Conservation (phyloP, 2,797 vertebrate species). For the Phoxinus dragarum region DNA sequence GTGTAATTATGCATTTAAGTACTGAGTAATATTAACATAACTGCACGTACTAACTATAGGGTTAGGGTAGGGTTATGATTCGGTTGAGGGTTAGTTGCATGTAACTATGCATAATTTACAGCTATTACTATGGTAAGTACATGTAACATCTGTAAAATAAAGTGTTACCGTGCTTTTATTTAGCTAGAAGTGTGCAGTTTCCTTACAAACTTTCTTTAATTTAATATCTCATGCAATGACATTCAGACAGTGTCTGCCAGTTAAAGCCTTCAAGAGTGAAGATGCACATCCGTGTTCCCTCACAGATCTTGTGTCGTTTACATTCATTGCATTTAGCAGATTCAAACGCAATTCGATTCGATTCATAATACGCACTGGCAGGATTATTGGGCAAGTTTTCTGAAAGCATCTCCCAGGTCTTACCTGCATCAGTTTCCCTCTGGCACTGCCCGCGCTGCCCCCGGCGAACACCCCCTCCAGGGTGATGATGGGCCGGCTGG, state of each 20-base stretch:
- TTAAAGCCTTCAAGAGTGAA: background rate
- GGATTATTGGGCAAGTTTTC: no score
- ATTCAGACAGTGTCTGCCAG: slow-evolving; percentile 22
- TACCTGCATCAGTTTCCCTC: slow-evolving; percentile 97
- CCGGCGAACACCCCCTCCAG: slow-evolving; percentile 92
- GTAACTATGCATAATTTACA: no score
- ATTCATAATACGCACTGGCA: background rate
- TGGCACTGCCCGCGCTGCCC: slow-evolving; percentile 86
- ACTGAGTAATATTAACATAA: no score
- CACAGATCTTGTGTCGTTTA: background rate
- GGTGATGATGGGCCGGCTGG: slow-evolving; percentile 79
- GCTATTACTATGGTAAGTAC: no score
- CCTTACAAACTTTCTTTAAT: background rate
- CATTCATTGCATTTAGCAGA: background rate
- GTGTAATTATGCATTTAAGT: no score
- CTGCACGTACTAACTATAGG: no score
- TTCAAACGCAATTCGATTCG: background rate
- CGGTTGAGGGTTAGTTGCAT: no score
- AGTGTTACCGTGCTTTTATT: no score
- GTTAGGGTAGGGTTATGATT: no score
- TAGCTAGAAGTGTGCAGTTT: background rate
- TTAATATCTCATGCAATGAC: background rate
- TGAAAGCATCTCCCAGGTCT: slow-evolving; percentile 36
- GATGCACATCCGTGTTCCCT: background rate
- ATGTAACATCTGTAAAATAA: no score